Evolutionary conservation across 2,797 vertebrate species (phyloP), one percentile per base, ranked within the genome.

Genomic region (Synanceia verrucosa): DNA sequence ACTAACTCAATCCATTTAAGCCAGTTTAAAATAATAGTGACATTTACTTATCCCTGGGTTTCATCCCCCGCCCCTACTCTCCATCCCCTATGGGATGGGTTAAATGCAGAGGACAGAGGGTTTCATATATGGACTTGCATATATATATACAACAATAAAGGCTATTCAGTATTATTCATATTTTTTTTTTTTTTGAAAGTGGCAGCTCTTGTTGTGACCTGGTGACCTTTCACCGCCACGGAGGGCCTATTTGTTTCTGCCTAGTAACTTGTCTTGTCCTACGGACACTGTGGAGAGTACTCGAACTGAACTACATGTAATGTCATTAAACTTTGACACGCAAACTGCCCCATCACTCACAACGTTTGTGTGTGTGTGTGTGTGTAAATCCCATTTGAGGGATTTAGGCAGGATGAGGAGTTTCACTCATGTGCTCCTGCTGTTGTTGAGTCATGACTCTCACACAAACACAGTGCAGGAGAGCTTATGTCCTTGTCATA

Each of bases 401-500:
- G 84, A 78, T 82, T 88, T 85, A 73, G 66, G 47, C 16, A 9
- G 78, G 65, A 76, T 58, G 62, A 85, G 64, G 75, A 77, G 67
- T 86, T 86, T 73, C 74, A 52, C 71, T 71, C 43, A 44, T 78
- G 59, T 39, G 63, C 59, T 69, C 62, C 51, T 73, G 61, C 56
- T 70, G 76, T 74, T 77, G 77, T 79, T 44, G 60, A 82, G 70
- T 76, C 83, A 84, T 64, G 69, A 70, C 48, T 76, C 63, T 34
- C 19, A 70, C 58, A 81, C n/a, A 44, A 24, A 60, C 26, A 71
- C 23, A 60, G 56, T 36, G 39, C 50, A 72, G 59, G 59, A 26
- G 55, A 82, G 84, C 86, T 85, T 83, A 73, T 53, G 88, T 82
- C 89, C 89, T 91, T 90, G 86, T 86, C 88, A 84, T 76, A 67